Conservation (phyloP, 1,140 invertebrate genomes). For the Neodiprion virginianus region DNA sequence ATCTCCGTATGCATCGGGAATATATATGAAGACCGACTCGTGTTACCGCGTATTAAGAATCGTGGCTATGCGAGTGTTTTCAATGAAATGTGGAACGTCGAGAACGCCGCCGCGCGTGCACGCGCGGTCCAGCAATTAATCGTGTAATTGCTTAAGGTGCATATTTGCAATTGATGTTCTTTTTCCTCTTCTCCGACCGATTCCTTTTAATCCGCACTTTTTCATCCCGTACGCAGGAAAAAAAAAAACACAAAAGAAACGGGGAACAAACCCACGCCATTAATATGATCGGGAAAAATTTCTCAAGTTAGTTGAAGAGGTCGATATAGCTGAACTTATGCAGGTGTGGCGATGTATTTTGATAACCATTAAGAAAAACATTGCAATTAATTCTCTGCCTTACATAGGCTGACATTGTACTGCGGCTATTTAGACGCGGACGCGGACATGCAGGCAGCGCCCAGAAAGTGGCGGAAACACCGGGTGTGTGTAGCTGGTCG, state of each 20-base stretch:
- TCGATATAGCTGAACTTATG: neutral
- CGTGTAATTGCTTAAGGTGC: neutral
- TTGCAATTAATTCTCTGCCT: no score
- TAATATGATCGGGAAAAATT: neutral
- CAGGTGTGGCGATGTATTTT: neutral
- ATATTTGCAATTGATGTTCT: neutral
- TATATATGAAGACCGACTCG: slow-evolving; percentile 30
- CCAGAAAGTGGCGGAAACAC: neutral
- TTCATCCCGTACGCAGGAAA: neutral
- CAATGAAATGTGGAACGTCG: slow-evolving; percentile 24
- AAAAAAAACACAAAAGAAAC: neutral
- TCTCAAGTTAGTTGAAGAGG: neutral
- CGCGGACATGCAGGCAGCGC: no score
- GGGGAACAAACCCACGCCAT: neutral
- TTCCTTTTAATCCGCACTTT: no score
- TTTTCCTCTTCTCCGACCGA: no score
- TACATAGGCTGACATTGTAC: no score
- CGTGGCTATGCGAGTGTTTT: neutral
- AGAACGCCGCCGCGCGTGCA: neutral
- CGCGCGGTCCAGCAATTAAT: slow-evolving; percentile 10
- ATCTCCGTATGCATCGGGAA: slow-evolving; percentile 33
- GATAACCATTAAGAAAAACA: no score
- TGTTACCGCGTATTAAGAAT: slow-evolving; percentile 2
- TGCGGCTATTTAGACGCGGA: no score
- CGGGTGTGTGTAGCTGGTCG: neutral